Evolutionary conservation across 2,888 invertebrate species (phyloP).

Genomic region (Melanophora roralis): DNA sequence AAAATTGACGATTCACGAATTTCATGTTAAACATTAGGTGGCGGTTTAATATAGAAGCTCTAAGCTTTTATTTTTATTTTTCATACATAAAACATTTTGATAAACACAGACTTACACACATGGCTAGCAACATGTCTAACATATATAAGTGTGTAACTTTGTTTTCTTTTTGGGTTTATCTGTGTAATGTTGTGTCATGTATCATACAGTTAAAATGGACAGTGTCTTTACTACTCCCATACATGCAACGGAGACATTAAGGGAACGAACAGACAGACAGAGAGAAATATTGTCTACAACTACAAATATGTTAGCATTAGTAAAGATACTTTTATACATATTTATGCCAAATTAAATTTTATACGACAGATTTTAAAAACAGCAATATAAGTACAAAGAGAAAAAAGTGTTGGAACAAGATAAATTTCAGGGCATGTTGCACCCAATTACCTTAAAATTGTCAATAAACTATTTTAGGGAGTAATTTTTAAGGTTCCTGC

Average conservation of each 20-base stretch:
- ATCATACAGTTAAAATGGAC: constrained; percentile 26
- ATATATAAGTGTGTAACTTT: neutral
- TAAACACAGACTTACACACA: constrained; percentile 15
- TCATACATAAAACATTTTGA: constrained; percentile 31
- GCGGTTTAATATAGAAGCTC: constrained; percentile 54
- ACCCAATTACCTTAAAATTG: neutral
- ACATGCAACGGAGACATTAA: constrained; percentile 30
- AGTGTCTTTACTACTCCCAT: constrained; percentile 31
- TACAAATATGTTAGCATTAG: neutral
- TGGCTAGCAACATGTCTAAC: constrained; percentile 11
- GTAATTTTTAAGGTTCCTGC: neutral
- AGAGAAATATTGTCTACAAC: neutral
- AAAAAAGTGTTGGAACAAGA: constrained; percentile 34
- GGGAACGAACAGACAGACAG: constrained; percentile 1
- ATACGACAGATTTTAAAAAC: neutral
- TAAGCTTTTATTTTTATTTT: neutral
- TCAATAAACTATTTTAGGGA: neutral
- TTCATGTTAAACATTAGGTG: constrained; percentile 62
- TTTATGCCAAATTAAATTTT: neutral
- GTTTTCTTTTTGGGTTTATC: neutral
- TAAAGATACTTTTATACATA: too few relatives aligned
- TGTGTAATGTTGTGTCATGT: constrained; percentile 12
- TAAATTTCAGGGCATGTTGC: neutral
- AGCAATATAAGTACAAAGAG: neutral
- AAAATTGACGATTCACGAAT: constrained; percentile 59